phyloP scores from a whole-genome alignment of 2,113 vertebrate genomes.

The Isurus oxyrinchus region DNA sequence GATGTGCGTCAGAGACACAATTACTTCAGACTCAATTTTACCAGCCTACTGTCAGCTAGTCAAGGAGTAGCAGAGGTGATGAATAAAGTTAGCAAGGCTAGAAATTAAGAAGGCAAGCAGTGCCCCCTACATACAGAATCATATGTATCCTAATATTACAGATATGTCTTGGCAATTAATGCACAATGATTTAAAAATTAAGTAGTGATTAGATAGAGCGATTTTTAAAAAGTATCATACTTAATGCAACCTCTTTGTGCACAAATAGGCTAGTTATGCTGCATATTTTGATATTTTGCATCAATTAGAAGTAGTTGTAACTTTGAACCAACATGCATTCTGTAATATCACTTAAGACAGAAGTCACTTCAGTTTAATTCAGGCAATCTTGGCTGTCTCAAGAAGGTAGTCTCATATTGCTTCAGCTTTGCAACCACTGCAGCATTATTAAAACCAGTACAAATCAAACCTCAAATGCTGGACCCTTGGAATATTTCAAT shows the following conservation, averaged over 20 bases:
- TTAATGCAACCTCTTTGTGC: neutral
- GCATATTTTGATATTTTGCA: neutral
- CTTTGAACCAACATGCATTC: neutral
- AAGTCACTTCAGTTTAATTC: neutral
- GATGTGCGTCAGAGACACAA: neutral
- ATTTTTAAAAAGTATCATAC: neutral
- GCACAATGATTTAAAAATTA: neutral
- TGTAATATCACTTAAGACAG: neutral
- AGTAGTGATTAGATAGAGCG: neutral
- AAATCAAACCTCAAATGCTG: neutral
- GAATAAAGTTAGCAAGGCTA: neutral
- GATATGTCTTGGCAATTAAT: neutral
- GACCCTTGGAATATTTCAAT: neutral
- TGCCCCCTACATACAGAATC: neutral
- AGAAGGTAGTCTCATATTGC: neutral
- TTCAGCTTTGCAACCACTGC: neutral
- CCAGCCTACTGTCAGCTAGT: slow-evolving; percentile 4
- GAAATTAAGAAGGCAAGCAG: neutral
- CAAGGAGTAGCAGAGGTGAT: neutral
- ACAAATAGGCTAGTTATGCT: neutral
- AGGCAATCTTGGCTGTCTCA: neutral
- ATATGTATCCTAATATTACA: neutral
- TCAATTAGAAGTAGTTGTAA: neutral
- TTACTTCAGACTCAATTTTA: slow-evolving; percentile 9
- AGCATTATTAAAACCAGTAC: neutral